Percentiles rank a stretch among this genome's conserved stretches.
These are phyloP conservation scores for Typhlichthys subterraneus DNA, from an alignment of 2,797 vertebrate genomes.

Conservation along the genomic window DNA sequence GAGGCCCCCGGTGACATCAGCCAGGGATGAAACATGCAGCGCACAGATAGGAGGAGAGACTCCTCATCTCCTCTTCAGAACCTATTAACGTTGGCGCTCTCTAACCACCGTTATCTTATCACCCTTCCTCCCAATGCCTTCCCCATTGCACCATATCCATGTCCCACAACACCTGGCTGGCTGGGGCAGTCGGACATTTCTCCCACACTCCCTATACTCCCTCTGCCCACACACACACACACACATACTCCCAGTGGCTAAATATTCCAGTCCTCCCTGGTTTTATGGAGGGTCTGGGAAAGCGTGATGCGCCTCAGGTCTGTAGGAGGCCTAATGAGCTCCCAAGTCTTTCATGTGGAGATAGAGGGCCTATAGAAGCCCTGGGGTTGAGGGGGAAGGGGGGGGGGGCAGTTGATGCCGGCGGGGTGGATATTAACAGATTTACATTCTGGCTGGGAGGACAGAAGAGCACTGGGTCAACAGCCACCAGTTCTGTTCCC, in stretches of 20 bases:
- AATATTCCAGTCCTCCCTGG: slow-evolving; percentile 31
- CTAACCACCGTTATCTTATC: slow-evolving; percentile 45
- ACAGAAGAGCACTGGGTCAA: slow-evolving; percentile 43
- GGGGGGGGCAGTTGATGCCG: slow-evolving; percentile 47
- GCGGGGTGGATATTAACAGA: slow-evolving; percentile 55
- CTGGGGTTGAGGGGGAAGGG: slow-evolving; percentile 25
- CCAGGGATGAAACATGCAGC: slow-evolving; percentile 60
- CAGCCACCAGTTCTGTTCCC: slow-evolving; percentile 42
- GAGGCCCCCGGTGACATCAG: slow-evolving; percentile 58
- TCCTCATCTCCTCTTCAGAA: background rate
- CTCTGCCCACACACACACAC: no score
- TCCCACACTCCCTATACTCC: slow-evolving; percentile 18
- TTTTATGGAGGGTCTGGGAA: slow-evolving; percentile 55
- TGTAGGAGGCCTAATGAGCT: slow-evolving; percentile 65
- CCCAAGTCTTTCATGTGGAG: slow-evolving; percentile 70
- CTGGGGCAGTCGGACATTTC: slow-evolving; percentile 17
- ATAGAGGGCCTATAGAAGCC: slow-evolving; percentile 41
- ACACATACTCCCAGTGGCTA: slow-evolving; percentile 29
- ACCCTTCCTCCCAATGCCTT: slow-evolving; percentile 26
- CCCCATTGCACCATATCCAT: slow-evolving; percentile 51
- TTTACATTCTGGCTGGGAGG: slow-evolving; percentile 36
- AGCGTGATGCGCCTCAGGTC: slow-evolving; percentile 54
- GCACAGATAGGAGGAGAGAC: background rate
- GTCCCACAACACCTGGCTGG: slow-evolving; percentile 58
- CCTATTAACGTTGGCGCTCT: slow-evolving; percentile 41